Conservation (phyloP, 2,113 vertebrate genomes). For the Cheilinus undulatus region DNA sequence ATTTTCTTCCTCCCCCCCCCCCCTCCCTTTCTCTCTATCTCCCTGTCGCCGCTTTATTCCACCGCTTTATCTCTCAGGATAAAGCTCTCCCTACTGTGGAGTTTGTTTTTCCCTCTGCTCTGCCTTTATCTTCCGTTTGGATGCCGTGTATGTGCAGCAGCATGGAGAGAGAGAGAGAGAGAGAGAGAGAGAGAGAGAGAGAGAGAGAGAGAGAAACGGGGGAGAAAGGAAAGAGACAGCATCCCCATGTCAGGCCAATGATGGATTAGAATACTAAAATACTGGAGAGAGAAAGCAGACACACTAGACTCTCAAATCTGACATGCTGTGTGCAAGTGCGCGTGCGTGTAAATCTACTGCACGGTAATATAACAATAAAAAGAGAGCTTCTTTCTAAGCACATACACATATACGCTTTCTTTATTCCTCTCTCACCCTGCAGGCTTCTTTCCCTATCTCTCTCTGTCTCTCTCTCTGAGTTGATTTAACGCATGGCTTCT, state of each 20-base stretch:
- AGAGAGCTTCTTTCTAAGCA: constrained; percentile 20
- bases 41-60: constrained; percentile 46
- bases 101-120: constrained; percentile 67
- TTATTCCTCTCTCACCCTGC: constrained; percentile 31
- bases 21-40: constrained; percentile 35
- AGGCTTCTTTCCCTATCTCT: constrained; percentile 21
- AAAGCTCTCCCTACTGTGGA: constrained; percentile 65
- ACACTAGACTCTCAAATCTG: constrained; percentile 59
- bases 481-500: constrained; percentile 81
- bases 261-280: constrained; percentile 80
- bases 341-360: constrained; percentile 45
- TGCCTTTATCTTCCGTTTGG: constrained; percentile 69
- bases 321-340: constrained; percentile 48
- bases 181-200: constrained; percentile 30
- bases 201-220: constrained; percentile 23
- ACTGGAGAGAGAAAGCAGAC: constrained; percentile 66
- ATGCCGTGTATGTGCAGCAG: constrained; percentile 52
- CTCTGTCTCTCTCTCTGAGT: constrained; percentile 40
- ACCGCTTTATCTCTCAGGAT: constrained; percentile 63
- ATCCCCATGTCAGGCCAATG: constrained; percentile 73
- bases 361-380: constrained; percentile 71
- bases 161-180: constrained; percentile 38
- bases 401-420: constrained; percentile 23
- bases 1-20: background rate
- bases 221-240: constrained; percentile 57